Conservation (phyloP, 2,888 invertebrate species). For the Leptinotarsa haldemani region DNA sequence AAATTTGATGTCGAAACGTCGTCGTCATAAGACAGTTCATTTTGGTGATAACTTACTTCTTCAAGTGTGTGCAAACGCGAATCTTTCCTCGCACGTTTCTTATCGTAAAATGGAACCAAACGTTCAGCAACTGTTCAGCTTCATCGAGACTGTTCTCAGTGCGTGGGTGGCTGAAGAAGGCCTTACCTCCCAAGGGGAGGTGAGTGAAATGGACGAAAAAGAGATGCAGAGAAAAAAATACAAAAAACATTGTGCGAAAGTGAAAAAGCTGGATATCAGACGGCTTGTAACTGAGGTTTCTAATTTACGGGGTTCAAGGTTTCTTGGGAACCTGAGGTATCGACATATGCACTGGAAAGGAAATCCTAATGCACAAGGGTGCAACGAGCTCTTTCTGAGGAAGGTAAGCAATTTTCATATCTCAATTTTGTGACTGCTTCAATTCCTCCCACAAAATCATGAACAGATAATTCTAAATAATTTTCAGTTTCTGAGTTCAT, state of each 20-base stretch:
- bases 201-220: constrained; percentile 79
- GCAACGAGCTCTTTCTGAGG: constrained; percentile 88
- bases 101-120: constrained; percentile 77
- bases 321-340: constrained; percentile 77
- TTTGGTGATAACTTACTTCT: constrained; percentile 81
- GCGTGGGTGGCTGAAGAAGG: constrained; percentile 83
- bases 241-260: constrained; percentile 73
- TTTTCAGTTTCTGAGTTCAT: too few species aligned
- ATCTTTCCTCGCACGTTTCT: constrained; percentile 66
- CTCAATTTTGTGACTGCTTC: neutral
- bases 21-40: constrained; percentile 82
- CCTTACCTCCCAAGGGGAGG: constrained; percentile 78
- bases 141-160: constrained; percentile 82
- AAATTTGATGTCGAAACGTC: constrained; percentile 72
- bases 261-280: constrained; percentile 76
- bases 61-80: constrained; percentile 80
- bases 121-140: constrained; percentile 84
- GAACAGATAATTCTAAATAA: too few species aligned
- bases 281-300: constrained; percentile 78
- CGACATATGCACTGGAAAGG: constrained; percentile 88
- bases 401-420: constrained; percentile 72
- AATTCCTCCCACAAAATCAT: too few species aligned
- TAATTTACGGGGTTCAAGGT: constrained; percentile 74
- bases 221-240: constrained; percentile 71
- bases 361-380: constrained; percentile 86